These are phyloP conservation scores for Acanthurus leucopareius DNA, from an alignment of 2,797 vertebrate species.

Conservation along the genomic window DNA sequence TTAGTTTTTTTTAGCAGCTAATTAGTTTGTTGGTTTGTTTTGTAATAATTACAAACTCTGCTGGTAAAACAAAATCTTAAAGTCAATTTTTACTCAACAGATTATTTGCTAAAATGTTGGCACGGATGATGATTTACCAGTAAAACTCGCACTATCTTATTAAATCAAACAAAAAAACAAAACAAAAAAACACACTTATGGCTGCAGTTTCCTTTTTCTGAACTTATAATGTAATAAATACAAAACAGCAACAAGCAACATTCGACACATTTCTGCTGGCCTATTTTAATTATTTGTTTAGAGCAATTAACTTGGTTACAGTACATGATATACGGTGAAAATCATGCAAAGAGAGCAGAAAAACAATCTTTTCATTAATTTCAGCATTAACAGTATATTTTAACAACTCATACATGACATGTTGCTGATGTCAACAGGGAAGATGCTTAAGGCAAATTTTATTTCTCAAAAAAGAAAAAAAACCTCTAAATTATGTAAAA, in stretches of 20 bases:
- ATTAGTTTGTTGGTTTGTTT: no score
- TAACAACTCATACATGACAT: neutral
- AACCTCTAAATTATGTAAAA: no score
- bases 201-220: neutral
- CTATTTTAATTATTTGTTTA: neutral
- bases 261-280: neutral
- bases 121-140: conserved; percentile 1
- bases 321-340: neutral
- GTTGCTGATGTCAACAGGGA: neutral
- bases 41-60: no score
- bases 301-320: neutral
- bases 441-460: conserved; percentile 10
- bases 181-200: neutral
- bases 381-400: neutral
- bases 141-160: neutral
- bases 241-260: neutral
- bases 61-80: no score
- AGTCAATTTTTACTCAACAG: conserved; percentile 1
- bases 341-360: conserved; percentile 9
- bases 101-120: neutral
- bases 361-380: neutral
- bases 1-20: no score
- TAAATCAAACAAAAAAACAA: neutral
- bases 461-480: no score
- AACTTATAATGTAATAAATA: conserved; percentile 1